Evolutionary conservation across 2,797 vertebrate genomes (phyloP).

Genomic region (Tadarida brasiliensis): DNA sequence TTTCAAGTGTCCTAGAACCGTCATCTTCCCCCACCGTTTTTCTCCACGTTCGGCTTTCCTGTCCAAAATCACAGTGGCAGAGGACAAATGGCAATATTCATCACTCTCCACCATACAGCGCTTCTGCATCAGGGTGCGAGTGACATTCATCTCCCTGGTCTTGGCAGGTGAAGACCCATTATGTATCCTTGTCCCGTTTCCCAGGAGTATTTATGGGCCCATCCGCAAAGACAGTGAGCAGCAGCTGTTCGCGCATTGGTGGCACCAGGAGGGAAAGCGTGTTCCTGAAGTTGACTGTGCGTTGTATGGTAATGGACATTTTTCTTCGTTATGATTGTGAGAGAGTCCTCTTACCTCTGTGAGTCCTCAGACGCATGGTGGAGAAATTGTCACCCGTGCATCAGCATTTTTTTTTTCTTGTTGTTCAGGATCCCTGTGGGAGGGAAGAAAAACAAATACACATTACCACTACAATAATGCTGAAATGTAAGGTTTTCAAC

Average conservation of each 20-base stretch:
- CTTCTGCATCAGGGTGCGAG: not conserved
- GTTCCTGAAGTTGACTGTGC: conserved; percentile 58
- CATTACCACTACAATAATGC: not conserved
- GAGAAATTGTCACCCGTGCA: not conserved
- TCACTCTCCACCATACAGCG: conserved; percentile 45
- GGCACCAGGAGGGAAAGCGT: not conserved
- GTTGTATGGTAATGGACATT: not conserved
- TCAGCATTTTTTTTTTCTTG: not conserved
- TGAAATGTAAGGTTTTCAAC: conserved; percentile 47
- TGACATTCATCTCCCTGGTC: conserved; percentile 8
- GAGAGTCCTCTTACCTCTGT: conserved; percentile 20
- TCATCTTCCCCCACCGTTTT: not conserved
- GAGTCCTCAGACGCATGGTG: not conserved
- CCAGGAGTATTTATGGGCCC: not conserved
- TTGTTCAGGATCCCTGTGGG: not conserved
- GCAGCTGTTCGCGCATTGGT: conserved; percentile 5
- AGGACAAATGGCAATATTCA: conserved; percentile 70
- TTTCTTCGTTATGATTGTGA: conserved; percentile 28
- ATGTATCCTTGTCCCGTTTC: not conserved
- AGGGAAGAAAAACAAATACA: not conserved
- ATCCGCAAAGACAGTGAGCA: conserved; percentile 56
- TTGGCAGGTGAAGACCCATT: conserved; percentile 56
- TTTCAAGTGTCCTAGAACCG: conserved; percentile 1
- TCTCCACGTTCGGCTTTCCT: not conserved
- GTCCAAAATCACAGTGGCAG: not conserved